Conservation (phyloP, 2,113 vertebrate genomes). For the Danio rerio region DNA sequence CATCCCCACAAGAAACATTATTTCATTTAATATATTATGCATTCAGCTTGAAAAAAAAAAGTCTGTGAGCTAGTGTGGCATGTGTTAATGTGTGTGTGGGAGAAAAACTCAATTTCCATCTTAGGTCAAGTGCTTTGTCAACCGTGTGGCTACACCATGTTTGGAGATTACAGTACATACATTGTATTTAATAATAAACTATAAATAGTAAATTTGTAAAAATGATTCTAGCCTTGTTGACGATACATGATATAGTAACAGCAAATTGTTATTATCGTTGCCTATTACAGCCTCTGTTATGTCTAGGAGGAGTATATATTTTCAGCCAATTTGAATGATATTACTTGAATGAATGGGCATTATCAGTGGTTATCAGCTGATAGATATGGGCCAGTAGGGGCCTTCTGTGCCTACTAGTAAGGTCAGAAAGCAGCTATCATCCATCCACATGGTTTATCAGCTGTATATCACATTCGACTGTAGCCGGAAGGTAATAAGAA, state of each 20-base stretch:
- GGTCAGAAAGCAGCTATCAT: too few species aligned
- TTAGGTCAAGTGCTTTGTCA: constrained; percentile 71
- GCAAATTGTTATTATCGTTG: background rate
- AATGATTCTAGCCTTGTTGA: background rate
- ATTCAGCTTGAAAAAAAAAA: constrained; percentile 74
- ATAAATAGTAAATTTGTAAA: too few species aligned
- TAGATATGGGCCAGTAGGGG: too few species aligned
- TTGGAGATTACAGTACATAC: constrained; percentile 56
- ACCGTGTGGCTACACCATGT: constrained; percentile 69
- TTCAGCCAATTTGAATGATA: background rate
- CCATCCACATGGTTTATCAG: too few species aligned
- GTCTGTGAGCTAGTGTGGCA: constrained; percentile 23
- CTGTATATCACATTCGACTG: too few species aligned
- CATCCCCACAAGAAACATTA: constrained; percentile 82
- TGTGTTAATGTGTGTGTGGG: constrained; percentile 60
- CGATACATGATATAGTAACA: background rate
- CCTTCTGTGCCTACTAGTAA: too few species aligned
- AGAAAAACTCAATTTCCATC: constrained; percentile 66
- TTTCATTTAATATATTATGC: constrained; percentile 84
- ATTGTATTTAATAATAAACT: background rate
- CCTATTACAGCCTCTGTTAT: background rate
- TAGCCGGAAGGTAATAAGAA: too few species aligned
- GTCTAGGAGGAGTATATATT: background rate
- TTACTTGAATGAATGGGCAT: background rate
- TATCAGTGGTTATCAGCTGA: too few species aligned